Base-by-base conservation (phyloP, 1,140 invertebrate species). In the Mercenaria mercenaria region DNA sequence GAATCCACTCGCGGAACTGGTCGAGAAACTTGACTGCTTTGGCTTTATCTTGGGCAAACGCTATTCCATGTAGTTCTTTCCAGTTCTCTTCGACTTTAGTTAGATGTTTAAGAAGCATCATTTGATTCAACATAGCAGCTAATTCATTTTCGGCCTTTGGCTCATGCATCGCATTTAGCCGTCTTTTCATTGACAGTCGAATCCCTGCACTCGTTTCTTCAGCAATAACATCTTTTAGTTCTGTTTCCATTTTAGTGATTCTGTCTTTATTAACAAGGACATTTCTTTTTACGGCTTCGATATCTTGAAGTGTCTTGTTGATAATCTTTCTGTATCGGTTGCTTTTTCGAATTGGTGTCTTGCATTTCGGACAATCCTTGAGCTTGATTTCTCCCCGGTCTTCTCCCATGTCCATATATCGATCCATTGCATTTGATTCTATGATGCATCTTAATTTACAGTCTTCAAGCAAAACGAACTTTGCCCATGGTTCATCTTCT, bases 331-430 rank as follows among this genome's bases (percentile, higher is more conserved):
- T 97, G 92, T 97, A 97, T 34, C 97, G 94, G 20, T 96, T 92
- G 88, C 96, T 97, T 87, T 96, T 96, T 50, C 96, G 95, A n/a
- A 98, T 97, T 0, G 96, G 95, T 34, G 96, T 97, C 81, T 97
- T 97, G 92, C 97, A 98, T 87, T 94, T 95, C 3, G 97, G 97
- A 94, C 97, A 98, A 1, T 91, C 81, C 89, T 97, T 97, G 87
- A 97, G 95, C 26, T 95, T 90, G 64, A 97, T 96, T 76, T 90
- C 90, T 10, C 96, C 93, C 1, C 93, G 92, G 32, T 94, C 92
- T 91, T 97, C 83, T 18, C 67, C 77, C 43, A 20, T 39, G 34
- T 64, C 93, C 93, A 91, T 97, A 96, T 93, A 97, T 93, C 52
- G 90, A 93, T 94, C 94, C 72, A 93, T 74, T 18, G 79, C 90